Percentiles rank a stretch among this genome's conserved stretches.
Conservation (phyloP, 2,888 invertebrate species). For the Lepidochitona cinerea region DNA sequence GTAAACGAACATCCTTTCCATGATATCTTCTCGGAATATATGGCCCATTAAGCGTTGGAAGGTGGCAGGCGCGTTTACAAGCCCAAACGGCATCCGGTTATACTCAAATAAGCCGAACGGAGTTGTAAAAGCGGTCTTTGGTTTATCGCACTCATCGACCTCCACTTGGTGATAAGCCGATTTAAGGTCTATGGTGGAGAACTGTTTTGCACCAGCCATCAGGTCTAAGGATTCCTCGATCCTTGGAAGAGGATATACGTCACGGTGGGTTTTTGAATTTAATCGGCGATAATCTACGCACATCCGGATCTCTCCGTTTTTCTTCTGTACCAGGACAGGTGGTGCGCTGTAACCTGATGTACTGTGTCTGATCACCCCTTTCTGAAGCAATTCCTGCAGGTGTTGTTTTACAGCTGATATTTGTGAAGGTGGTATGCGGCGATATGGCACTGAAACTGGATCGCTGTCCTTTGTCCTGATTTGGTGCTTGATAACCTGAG, state of each 20-base stretch:
- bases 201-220: constrained; percentile 15
- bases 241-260: background rate
- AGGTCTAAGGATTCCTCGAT: constrained; percentile 23
- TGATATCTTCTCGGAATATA: background rate
- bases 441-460: background rate
- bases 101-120: constrained; percentile 28
- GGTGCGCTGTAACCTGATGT: background rate
- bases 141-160: constrained; percentile 22
- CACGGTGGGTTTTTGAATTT: background rate
- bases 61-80: constrained; percentile 22
- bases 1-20: background rate
- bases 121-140: constrained; percentile 27
- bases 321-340: background rate
- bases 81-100: constrained; percentile 26
- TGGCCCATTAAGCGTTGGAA: constrained; percentile 26
- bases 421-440: background rate
- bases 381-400: background rate
- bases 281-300: background rate
- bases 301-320: background rate
- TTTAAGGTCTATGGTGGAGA: constrained; percentile 19
- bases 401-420: background rate
- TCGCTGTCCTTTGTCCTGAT: background rate
- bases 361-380: background rate
- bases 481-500: background rate
- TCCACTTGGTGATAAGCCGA: constrained; percentile 23